Evolutionary conservation across 35 echinoderm and acorn worm genomes (phyloP).

Genomic region (Apostichopus parvimensis): DNA sequence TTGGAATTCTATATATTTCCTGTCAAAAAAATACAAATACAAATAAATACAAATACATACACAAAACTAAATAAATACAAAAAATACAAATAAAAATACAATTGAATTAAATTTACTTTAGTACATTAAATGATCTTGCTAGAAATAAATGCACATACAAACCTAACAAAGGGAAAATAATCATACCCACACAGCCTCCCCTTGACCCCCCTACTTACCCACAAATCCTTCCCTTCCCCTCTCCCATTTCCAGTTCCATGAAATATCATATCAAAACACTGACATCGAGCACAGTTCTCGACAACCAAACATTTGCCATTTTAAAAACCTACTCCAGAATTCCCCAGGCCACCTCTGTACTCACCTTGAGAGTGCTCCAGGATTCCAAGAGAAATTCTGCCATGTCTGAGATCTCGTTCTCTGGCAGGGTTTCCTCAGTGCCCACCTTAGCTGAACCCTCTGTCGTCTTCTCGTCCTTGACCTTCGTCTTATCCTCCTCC

Average conservation of each 20-base stretch:
- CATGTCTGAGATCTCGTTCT: constrained; percentile 54
- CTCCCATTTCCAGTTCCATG: too few species aligned
- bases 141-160: too few species aligned
- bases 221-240: too few species aligned
- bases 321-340: neutral
- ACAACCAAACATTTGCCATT: neutral
- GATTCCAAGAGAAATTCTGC: constrained; percentile 72
- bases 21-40: constrained; percentile 1
- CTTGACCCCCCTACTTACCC: too few species aligned
- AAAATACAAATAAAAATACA: too few species aligned
- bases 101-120: too few species aligned
- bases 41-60: neutral
- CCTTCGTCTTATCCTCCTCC: neutral
- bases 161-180: too few species aligned
- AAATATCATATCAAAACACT: neutral
- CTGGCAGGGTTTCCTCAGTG: neutral
- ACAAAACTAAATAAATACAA: neutral
- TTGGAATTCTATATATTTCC: constrained; percentile 99
- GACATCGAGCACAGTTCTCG: neutral
- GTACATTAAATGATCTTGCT: too few species aligned
- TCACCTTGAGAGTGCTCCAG: constrained; percentile 91
- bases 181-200: too few species aligned
- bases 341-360: neutral
- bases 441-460: neutral
- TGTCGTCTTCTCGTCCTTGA: too few species aligned